Conservation (phyloP, 2,113 vertebrate genomes). For the Cyphomyrus plagiostoma region DNA sequence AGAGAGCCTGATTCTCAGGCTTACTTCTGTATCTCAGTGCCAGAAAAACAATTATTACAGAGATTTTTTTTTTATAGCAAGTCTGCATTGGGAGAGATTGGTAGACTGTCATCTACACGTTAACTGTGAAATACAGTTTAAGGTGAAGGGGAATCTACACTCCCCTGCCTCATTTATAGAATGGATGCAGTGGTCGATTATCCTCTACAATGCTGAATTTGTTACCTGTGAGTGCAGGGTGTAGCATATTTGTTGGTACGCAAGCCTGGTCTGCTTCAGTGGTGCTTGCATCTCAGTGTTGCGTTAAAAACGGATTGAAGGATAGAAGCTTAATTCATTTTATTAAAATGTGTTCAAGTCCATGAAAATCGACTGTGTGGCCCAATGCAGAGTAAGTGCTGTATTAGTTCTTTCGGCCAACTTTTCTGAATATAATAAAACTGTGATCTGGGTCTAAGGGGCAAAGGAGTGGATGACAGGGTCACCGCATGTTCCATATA, state of each 20-base stretch:
- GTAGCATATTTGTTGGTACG: background rate
- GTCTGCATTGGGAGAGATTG: background rate
- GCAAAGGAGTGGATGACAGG: background rate
- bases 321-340: conserved; percentile 10
- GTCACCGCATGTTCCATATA: background rate
- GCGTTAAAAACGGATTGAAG: background rate
- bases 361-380: background rate
- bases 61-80: background rate
- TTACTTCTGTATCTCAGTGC: background rate
- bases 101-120: background rate
- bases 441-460: background rate
- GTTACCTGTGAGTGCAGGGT: background rate
- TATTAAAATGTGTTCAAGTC: conserved; percentile 11
- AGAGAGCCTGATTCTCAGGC: background rate
- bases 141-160: background rate
- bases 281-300: background rate
- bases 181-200: background rate
- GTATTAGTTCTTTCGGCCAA: background rate
- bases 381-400: background rate
- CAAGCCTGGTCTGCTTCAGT: background rate
- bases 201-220: background rate
- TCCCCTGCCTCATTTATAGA: background rate
- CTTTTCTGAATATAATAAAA: background rate
- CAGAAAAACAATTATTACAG: background rate
- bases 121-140: background rate